These are phyloP conservation scores for Symphodus melops DNA, from an alignment of 2,113 vertebrate genomes.

Conservation along the genomic window DNA sequence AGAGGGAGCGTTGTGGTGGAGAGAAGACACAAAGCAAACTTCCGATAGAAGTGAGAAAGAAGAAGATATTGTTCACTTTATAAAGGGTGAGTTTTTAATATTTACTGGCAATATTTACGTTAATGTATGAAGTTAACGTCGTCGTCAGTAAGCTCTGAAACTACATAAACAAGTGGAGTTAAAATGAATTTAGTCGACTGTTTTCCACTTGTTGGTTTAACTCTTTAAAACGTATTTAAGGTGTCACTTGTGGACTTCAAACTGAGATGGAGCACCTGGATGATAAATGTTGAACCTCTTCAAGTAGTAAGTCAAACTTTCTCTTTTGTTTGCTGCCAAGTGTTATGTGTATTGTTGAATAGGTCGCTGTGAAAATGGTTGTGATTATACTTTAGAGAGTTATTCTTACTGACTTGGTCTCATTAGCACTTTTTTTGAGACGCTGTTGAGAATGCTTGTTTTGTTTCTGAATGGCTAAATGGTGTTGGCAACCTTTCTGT, in stretches of 20 bases:
- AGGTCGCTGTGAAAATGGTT: neutral
- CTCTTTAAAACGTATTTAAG: neutral
- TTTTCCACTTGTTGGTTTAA: neutral
- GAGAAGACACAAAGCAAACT: too few relatives aligned
- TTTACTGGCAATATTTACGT: too few relatives aligned
- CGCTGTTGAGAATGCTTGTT: neutral
- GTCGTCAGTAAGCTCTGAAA: too few relatives aligned
- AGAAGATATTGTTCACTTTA: too few relatives aligned
- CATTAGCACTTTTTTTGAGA: neutral
- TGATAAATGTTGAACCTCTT: neutral
- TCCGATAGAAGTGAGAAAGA: too few relatives aligned
- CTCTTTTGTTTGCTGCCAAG: neutral
- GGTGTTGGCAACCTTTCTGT: too few relatives aligned
- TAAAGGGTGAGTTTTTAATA: too few relatives aligned
- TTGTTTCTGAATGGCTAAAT: neutral
- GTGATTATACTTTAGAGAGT: neutral
- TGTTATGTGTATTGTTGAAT: neutral
- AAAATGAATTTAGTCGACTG: too few relatives aligned
- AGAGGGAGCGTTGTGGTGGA: too few relatives aligned
- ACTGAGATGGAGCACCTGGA: neutral
- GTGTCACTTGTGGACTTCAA: neutral
- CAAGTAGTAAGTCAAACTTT: slow-evolving; percentile 13
- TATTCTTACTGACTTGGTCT: neutral
- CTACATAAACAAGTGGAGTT: too few relatives aligned
- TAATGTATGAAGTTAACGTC: too few relatives aligned